Evolutionary conservation across 2,797 vertebrate genomes (phyloP).

Genomic region (Notoglanidium macrostoma): DNA sequence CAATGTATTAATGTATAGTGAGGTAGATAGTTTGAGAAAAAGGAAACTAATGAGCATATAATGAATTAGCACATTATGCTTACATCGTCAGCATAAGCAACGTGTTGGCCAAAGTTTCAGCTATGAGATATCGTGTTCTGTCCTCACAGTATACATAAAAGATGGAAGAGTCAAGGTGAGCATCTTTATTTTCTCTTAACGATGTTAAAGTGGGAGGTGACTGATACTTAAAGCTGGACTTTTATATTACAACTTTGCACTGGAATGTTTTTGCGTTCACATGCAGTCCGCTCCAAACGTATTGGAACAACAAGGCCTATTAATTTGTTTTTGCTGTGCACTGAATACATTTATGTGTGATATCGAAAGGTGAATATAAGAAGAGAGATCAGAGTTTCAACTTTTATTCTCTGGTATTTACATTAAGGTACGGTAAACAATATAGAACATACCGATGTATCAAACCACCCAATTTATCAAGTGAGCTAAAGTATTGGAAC

Average conservation of each 20-base stretch:
- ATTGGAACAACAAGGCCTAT: too few species aligned
- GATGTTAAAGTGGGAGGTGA: not conserved
- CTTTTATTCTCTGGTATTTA: too few species aligned
- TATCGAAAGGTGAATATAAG: too few species aligned
- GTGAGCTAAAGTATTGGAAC: too few species aligned
- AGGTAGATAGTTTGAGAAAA: not conserved
- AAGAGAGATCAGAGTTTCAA: too few species aligned
- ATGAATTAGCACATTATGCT: not conserved
- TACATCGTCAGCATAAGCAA: not conserved
- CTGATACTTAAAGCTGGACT: not conserved
- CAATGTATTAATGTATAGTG: not conserved
- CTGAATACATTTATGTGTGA: too few species aligned
- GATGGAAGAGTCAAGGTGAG: not conserved
- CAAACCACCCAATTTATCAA: too few species aligned
- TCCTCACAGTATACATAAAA: not conserved
- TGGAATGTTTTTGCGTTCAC: not conserved
- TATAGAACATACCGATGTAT: too few species aligned
- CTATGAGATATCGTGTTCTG: not conserved
- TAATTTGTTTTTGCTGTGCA: too few species aligned
- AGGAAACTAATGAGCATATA: not conserved
- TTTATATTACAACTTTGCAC: not conserved
- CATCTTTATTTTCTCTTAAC: not conserved
- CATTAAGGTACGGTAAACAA: too few species aligned
- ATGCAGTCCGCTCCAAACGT: not conserved
- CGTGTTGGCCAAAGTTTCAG: not conserved